Conservation (phyloP, 37 sponge, comb jelly and placozoan genomes). For the Theonella swinhoei region DNA sequence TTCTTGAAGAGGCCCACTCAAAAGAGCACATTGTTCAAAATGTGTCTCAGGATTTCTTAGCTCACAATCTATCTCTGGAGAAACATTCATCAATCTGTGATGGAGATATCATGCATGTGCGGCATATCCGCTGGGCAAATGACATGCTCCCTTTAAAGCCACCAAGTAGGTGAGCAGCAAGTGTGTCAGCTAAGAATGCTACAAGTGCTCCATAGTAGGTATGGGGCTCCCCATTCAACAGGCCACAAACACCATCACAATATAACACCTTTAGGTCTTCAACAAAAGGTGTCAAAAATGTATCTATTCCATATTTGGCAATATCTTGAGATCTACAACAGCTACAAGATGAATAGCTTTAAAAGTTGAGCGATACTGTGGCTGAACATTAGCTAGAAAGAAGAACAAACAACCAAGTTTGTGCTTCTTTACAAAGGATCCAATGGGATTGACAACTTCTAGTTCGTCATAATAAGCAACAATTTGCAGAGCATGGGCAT, state of each 20-base stretch:
- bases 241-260: not conserved
- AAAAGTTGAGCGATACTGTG: slow-evolving; percentile 37
- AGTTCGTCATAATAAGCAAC: slow-evolving; percentile 60
- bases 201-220: slow-evolving; percentile 45
- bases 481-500: slow-evolving; percentile 47
- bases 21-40: slow-evolving; percentile 15
- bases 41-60: slow-evolving; percentile 21
- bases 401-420: slow-evolving; percentile 55
- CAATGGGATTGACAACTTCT: slow-evolving; percentile 58
- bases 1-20: slow-evolving; percentile 3
- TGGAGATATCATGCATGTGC: slow-evolving; percentile 26
- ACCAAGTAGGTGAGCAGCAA: slow-evolving; percentile 54
- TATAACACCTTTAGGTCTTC: too few species aligned
- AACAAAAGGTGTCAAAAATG: slow-evolving; percentile 36
- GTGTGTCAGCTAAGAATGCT: slow-evolving; percentile 58
- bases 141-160: too few species aligned
- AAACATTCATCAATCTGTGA: not conserved
- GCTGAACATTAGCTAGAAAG: slow-evolving; percentile 41
- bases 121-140: slow-evolving; percentile 54
- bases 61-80: not conserved
- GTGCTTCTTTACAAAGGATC: slow-evolving; percentile 39
- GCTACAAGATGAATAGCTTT: slow-evolving; percentile 34
- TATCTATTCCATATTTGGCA: slow-evolving; percentile 40
- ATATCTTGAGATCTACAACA: slow-evolving; percentile 45
- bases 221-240: not conserved